A percentile compares a stretch with the other conserved stretches of the same genome.
These are phyloP conservation scores for Bruchidius siliquastri DNA, from an alignment of 2,888 invertebrate genomes.

Conservation along the genomic window DNA sequence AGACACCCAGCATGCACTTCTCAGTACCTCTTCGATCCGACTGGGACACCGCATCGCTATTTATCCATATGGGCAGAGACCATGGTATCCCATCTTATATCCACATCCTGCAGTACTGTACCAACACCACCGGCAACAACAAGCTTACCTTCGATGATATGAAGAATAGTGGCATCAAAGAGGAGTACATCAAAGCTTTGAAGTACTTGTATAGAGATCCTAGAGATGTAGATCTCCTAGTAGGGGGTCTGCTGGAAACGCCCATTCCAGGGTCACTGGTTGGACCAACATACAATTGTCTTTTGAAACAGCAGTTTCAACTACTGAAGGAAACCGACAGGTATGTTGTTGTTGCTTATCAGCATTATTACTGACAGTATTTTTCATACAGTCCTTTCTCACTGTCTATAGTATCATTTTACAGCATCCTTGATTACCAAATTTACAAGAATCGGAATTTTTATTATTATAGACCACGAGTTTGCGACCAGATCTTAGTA, in stretches of 20 bases:
- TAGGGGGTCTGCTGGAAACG: slow-evolving; percentile 77
- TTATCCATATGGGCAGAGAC: slow-evolving; percentile 66
- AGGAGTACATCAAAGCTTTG: slow-evolving; percentile 59
- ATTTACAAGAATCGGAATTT: too few relatives aligned
- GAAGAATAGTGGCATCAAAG: slow-evolving; percentile 52
- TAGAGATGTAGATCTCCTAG: slow-evolving; percentile 79
- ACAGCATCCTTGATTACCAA: too few relatives aligned
- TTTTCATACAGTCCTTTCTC: too few relatives aligned
- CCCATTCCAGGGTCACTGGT: slow-evolving; percentile 76
- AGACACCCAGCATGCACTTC: slow-evolving; percentile 56
- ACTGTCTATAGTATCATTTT: too few relatives aligned
- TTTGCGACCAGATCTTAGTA: too few relatives aligned
- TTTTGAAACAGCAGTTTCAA: slow-evolving; percentile 77
- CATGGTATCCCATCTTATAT: slow-evolving; percentile 76
- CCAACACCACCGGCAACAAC: slow-evolving; percentile 39
- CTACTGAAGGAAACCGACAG: slow-evolving; percentile 81
- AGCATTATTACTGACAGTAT: too few relatives aligned
- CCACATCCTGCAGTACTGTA: slow-evolving; percentile 63
- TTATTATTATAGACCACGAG: too few relatives aligned
- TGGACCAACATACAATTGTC: slow-evolving; percentile 85
- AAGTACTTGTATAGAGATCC: slow-evolving; percentile 64
- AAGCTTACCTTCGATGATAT: slow-evolving; percentile 50
- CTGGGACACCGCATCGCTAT: slow-evolving; percentile 50
- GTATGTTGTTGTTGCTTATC: background rate
- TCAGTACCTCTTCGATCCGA: slow-evolving; percentile 41